Base-by-base conservation (phyloP, 2,797 vertebrate genomes). In the Diplodus sargus region DNA sequence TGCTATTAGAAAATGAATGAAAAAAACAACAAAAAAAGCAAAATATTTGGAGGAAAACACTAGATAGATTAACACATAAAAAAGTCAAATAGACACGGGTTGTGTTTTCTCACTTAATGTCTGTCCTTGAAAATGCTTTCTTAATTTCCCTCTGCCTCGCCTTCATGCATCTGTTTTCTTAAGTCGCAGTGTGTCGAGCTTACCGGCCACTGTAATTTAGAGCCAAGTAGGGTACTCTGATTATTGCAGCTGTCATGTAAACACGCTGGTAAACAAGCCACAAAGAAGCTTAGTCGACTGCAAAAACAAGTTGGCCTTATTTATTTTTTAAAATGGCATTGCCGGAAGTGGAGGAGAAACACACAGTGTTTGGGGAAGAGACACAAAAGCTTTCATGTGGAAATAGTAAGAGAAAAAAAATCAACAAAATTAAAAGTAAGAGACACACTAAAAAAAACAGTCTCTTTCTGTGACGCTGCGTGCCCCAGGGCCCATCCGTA, bases 271-370 rank as follows among this genome's bases (percentile, higher is more conserved):
- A 88, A 88, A 87, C 83, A 85, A 20, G 81, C 67, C 68, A 15
- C 74, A 87, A 78, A 88, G 87, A 85, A 71, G 88, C 79, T 89
- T 84, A 90, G 70, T 49, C 0, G 9, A 15, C 70, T 45, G 45
- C 70, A 53, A 58, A 70, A 59, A 73, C 25, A 54, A 52, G 39
- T 71, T 20, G 23, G 12, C 23, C 22, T 22, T 45, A 34, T 56
- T 18, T 23, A 2, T 54, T 15, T 34, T 63, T 30, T 5, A 20
- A 34, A 34, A 51, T 67, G 7, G 13, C 54, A 1, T 25, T 56
- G 11, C 18, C 6, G 16, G 25, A 14, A n/a, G 13, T 48, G 43
- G 8, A 0, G 25, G 10, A 52, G 28, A 22, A 51, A 51, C 30
- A 30, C 30, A 30, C 53, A 48, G 20, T 51, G 2, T 43, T 8